phyloP scores from a whole-genome alignment of 2,113 vertebrate species.

The Clarias magur region DNA sequence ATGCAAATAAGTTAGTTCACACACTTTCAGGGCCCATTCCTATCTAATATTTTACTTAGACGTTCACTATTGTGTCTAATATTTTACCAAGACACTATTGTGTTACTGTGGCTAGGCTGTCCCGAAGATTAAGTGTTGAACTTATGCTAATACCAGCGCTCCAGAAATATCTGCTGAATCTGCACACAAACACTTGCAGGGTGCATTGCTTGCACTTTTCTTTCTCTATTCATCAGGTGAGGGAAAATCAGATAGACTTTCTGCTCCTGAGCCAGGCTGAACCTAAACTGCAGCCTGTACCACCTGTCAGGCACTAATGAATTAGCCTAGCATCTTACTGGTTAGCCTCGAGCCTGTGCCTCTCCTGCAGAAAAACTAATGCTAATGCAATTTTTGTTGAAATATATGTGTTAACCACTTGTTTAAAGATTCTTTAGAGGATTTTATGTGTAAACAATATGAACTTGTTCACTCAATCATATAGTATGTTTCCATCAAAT shows the following conservation, averaged over 20 bases:
- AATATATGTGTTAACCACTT: too few relatives aligned
- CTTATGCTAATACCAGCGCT: constrained; percentile 63
- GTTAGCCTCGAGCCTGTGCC: not conserved
- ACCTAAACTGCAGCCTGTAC: constrained; percentile 63
- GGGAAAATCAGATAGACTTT: constrained; percentile 41
- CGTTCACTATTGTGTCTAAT: not conserved
- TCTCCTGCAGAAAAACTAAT: not conserved
- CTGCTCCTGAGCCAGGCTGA: not conserved
- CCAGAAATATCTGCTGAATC: constrained; percentile 64
- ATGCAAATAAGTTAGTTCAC: not conserved
- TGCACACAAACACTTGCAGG: constrained; percentile 39
- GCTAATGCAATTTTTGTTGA: not conserved
- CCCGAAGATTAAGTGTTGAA: constrained; percentile 60
- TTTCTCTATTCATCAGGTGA: constrained; percentile 54
- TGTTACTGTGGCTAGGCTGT: constrained; percentile 32
- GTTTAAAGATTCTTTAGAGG: not conserved
- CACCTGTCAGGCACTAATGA: constrained; percentile 67
- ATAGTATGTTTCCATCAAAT: not conserved
- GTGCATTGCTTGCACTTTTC: constrained; percentile 50
- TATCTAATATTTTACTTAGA: not conserved
- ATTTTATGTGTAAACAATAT: not conserved
- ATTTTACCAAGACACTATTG: not conserved
- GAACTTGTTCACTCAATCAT: not conserved
- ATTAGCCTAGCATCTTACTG: constrained; percentile 58
- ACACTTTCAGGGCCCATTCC: not conserved